Evolutionary conservation across 2,888 invertebrate genomes (phyloP).

Genomic region (Plusia festucae): DNA sequence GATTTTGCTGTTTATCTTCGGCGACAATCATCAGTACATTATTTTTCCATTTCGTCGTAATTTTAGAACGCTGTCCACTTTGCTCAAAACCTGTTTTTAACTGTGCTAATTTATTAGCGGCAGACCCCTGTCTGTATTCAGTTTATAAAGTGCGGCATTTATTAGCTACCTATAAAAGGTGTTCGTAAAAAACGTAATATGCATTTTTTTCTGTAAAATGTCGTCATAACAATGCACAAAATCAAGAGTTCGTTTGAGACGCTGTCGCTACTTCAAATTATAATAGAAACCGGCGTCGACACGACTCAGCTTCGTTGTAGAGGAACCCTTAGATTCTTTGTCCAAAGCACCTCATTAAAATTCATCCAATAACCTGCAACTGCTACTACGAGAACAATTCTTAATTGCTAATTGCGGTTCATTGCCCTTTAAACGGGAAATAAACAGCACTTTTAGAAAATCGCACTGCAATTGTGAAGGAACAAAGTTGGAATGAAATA

Average conservation of each 20-base stretch:
- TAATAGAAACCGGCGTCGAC: constrained; percentile 9
- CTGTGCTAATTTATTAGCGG: background rate
- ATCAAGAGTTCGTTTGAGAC: constrained; percentile 5
- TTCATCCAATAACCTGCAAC: constrained; percentile 37
- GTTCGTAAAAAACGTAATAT: background rate
- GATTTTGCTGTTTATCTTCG: background rate
- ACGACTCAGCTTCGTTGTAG: constrained; percentile 7
- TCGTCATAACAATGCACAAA: background rate
- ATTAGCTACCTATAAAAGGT: background rate
- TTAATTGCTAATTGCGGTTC: constrained; percentile 52
- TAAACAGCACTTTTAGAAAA: constrained; percentile 53
- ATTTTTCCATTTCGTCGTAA: constrained; percentile 1
- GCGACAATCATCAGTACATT: background rate
- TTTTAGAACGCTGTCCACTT: constrained; percentile 1
- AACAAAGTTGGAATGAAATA: constrained; percentile 46
- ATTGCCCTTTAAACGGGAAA: constrained; percentile 48
- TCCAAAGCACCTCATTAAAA: constrained; percentile 44
- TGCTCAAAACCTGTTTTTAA: background rate
- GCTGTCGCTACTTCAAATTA: constrained; percentile 8
- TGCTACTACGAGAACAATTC: constrained; percentile 38
- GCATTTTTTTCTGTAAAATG: background rate
- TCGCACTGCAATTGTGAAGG: constrained; percentile 33
- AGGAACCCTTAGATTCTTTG: constrained; percentile 20
- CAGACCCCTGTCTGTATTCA: constrained; percentile 1
- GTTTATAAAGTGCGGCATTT: constrained; percentile 1